Evolutionary conservation across 2,797 vertebrate species (phyloP).

Genomic region (Oryzias sinensis): DNA sequence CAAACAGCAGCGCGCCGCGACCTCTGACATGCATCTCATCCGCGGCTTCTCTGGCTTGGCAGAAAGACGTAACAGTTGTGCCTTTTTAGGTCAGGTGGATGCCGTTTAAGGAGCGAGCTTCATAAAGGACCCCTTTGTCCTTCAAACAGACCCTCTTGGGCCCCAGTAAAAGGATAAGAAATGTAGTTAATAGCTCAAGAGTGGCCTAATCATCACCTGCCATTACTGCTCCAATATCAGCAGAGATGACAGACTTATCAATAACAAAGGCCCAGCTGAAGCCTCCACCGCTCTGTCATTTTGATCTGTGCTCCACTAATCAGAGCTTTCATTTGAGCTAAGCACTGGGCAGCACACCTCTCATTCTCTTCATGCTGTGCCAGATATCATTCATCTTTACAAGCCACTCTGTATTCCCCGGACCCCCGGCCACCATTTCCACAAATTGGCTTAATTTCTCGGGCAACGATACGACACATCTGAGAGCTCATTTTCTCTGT

Average conservation of each 20-base stretch:
- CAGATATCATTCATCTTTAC: constrained; percentile 80
- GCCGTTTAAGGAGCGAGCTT: constrained; percentile 78
- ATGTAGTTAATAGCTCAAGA: constrained; percentile 91
- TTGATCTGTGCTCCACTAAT: constrained; percentile 90
- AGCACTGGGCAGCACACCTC: constrained; percentile 80
- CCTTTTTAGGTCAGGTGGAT: constrained; percentile 89
- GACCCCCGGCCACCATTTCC: constrained; percentile 81
- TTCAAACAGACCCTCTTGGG: constrained; percentile 77
- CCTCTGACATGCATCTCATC: constrained; percentile 88
- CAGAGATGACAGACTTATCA: constrained; percentile 95
- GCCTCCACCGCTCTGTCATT: constrained; percentile 80
- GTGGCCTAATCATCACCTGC: constrained; percentile 90
- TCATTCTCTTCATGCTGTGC: constrained; percentile 79
- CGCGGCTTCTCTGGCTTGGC: constrained; percentile 65
- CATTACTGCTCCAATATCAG: constrained; percentile 93
- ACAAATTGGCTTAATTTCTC: constrained; percentile 85
- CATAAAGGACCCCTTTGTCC: constrained; percentile 90
- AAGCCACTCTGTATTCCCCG: constrained; percentile 78
- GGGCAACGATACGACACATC: constrained; percentile 80
- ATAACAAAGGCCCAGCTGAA: constrained; percentile 88
- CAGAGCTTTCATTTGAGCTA: constrained; percentile 86
- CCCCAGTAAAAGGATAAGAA: constrained; percentile 88
- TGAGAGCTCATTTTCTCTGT: constrained; percentile 71
- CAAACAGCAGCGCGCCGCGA: constrained; percentile 79
- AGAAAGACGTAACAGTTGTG: constrained; percentile 87